Evolutionary conservation across 2,113 vertebrate genomes (phyloP).

Genomic region (Tachuris rubrigastra): DNA sequence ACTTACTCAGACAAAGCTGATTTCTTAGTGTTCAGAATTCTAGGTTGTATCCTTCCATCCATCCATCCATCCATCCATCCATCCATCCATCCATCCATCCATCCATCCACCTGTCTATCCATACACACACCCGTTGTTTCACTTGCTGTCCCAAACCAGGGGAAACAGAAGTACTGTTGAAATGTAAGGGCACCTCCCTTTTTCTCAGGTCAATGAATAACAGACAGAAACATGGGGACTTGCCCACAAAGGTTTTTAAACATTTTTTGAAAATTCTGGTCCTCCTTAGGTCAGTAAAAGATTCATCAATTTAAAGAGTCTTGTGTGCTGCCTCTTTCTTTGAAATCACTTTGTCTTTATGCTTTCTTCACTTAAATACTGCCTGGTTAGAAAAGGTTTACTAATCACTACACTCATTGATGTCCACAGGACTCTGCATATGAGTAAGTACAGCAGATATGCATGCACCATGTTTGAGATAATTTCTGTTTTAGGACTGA

Average conservation of each 20-base stretch:
- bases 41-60: neutral
- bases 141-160: neutral
- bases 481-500: neutral
- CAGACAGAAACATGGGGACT: rapidly evolving
- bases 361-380: neutral
- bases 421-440: neutral
- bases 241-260: neutral
- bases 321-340: neutral
- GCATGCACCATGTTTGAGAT: neutral
- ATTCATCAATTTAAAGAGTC: neutral
- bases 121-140: neutral
- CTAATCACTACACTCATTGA: neutral
- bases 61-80: neutral
- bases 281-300: neutral
- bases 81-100: neutral
- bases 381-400: neutral
- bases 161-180: neutral
- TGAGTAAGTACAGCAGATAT: neutral
- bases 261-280: rapidly evolving
- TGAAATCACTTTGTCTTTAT: neutral
- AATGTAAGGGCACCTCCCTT: neutral
- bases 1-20: neutral
- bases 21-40: neutral
- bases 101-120: neutral
- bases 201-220: neutral